Base-by-base conservation (phyloP, 2,797 vertebrate genomes). In the Threskiornis aethiopicus region DNA sequence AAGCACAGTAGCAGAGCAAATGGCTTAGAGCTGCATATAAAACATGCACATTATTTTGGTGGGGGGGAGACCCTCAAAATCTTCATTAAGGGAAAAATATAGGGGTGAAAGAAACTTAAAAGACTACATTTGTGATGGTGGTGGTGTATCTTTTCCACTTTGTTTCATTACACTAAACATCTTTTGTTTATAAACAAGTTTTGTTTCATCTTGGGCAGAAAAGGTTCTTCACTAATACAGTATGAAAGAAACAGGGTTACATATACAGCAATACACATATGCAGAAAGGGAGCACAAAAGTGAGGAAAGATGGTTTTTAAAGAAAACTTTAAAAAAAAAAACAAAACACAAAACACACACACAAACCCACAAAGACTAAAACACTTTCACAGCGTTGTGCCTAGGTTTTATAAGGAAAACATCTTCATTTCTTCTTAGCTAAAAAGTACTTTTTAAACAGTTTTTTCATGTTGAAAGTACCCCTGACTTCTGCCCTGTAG, bases 181-280 rank as follows among this genome's bases (percentile, higher is more conserved):
- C 33, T 49, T 73, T 9, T 69, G 24, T 69, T 79, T 51, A 51
- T 37, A 76, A 84, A 77, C 10, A 84, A 44, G 11, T 26, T 64
- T 54, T n/a, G 28, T 47, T 52, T 84, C 46, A 28, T 33, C 41
- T 90, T 57, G 18, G 24, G 58, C 39, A 66, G 54, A 85, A 83
- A 55, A n/a, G 0, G 1, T 54, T 79, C 24, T 17, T 59, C 37
- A 37, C 58, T 44, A 31, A 29, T 3, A 21, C 8, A 16, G 10
- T 1, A 26, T 3, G 28, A 55, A 90, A 66, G n/a, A 55, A 93
- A 71, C 17, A 59, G 21, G 11, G 13, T 6, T 66, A 28, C 11
- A 0, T 20, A 8, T 10, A 49, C 14, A 81, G 41, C 20, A 77
- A 31, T 3, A 25, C 0, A 4, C 1, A 13, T 0, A 2, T 11